A percentile compares a stretch with the other conserved stretches of the same genome.
These are phyloP conservation scores for Zalophus californianus DNA, from an alignment of 2,797 vertebrate species.

Conservation along the genomic window DNA sequence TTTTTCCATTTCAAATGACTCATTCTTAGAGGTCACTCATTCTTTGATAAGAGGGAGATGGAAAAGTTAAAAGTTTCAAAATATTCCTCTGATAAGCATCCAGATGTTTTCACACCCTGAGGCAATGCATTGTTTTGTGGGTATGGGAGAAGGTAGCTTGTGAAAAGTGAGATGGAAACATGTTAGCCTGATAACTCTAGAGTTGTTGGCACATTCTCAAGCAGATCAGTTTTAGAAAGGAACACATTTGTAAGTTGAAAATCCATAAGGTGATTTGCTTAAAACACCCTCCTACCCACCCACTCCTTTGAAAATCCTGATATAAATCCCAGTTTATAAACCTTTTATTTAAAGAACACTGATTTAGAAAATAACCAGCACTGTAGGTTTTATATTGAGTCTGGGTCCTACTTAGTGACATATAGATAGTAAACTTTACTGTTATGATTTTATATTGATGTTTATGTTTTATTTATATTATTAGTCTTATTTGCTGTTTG, in stretches of 20 bases:
- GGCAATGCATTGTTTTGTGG: not conserved
- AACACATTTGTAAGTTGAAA: not conserved
- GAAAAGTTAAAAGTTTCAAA: not conserved
- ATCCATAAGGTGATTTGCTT: not conserved
- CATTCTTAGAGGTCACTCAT: not conserved
- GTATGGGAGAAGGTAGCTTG: not conserved
- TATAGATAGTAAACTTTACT: not conserved
- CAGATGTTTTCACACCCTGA: not conserved
- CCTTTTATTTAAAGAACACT: not conserved
- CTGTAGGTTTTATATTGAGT: not conserved
- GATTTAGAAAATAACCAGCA: not conserved
- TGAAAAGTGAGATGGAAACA: not conserved
- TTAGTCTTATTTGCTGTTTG: not conserved
- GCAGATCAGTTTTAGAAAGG: not conserved
- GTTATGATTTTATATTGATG: not conserved
- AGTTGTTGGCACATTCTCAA: not conserved
- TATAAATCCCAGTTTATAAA: not conserved
- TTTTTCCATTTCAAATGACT: not conserved
- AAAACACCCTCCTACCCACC: not conserved
- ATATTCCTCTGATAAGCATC: not conserved
- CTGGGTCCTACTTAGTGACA: not conserved
- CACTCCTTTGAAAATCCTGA: constrained; percentile 9
- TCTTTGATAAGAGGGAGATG: not conserved
- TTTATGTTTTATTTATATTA: not conserved
- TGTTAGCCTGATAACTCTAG: not conserved